phyloP scores from a whole-genome alignment of 2,888 invertebrate species.

The Dorcus hopei region DNA sequence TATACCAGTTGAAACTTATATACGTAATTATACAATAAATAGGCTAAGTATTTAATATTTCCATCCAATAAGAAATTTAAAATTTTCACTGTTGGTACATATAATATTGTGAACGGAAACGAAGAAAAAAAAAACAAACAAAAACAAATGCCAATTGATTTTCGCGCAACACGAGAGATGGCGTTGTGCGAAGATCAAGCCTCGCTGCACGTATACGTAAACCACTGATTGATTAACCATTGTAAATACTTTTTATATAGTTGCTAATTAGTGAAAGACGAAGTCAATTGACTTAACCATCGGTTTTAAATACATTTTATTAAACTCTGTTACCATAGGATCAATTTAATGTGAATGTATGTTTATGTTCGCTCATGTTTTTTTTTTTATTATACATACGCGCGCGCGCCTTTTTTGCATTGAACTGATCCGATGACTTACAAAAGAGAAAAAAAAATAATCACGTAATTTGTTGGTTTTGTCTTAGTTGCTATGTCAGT shows the following conservation, averaged over 20 bases:
- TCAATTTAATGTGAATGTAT: neutral
- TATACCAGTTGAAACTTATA: constrained; percentile 28
- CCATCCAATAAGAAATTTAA: constrained; percentile 37
- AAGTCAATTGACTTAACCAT: constrained; percentile 23
- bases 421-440: constrained; percentile 1
- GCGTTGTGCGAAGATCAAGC: neutral
- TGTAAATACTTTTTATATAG: constrained; percentile 41
- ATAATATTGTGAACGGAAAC: neutral
- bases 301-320: neutral
- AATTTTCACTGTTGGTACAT: constrained; percentile 3
- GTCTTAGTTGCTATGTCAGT: constrained; percentile 50
- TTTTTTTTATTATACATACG: constrained; percentile 1
- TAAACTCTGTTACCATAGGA: neutral
- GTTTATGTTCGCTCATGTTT: neutral
- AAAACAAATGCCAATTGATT: neutral
- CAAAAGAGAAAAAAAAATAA: too few relatives aligned
- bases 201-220: constrained; percentile 31
- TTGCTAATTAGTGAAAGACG: constrained; percentile 27
- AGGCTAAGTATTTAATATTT: constrained; percentile 31
- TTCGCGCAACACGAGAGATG: neutral
- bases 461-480: constrained; percentile 20
- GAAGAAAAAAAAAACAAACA: neutral
- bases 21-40: constrained; percentile 43
- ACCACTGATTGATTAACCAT: constrained; percentile 25
- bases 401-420: neutral